Percentiles rank a stretch among this genome's conserved stretches.
Evolutionary conservation across 1,140 invertebrate species (phyloP).

Genomic region (Dendroctonus ponderosae): DNA sequence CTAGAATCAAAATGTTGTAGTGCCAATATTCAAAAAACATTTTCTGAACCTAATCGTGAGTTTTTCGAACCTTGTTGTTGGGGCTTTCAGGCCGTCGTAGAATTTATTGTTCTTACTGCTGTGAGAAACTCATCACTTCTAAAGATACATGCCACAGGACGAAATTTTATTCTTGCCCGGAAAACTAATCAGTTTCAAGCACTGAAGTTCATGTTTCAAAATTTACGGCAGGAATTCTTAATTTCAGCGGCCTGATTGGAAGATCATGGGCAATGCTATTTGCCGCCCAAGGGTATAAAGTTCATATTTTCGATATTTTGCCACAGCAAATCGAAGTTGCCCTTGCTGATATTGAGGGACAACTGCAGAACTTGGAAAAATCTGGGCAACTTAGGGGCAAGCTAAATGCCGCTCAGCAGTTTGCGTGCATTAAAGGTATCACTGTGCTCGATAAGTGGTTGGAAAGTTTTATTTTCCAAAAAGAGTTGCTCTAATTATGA

Average conservation of each 20-base stretch:
- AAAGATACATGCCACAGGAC: too few species aligned
- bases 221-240: background rate
- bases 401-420: slow-evolving; percentile 72
- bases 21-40: too few species aligned
- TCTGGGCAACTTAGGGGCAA: slow-evolving; percentile 72
- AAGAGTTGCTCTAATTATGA: background rate
- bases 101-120: too few species aligned
- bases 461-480: too few species aligned
- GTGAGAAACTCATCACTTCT: too few species aligned
- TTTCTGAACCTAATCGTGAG: too few species aligned
- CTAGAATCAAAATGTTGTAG: too few species aligned
- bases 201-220: too few species aligned
- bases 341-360: slow-evolving; percentile 68
- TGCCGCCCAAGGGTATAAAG: slow-evolving; percentile 86
- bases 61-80: too few species aligned
- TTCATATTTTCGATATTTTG: slow-evolving; percentile 80
- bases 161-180: too few species aligned
- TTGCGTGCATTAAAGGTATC: slow-evolving; percentile 74
- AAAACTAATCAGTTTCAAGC: too few species aligned
- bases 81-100: too few species aligned
- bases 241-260: slow-evolving; percentile 84
- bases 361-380: slow-evolving; percentile 70
- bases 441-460: background rate
- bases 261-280: slow-evolving; percentile 95
- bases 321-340: slow-evolving; percentile 72